A percentile compares a stretch with the other conserved stretches of the same genome.
phyloP scores from a whole-genome alignment of 2,888 invertebrate genomes.

The Latheticus oryzae region DNA sequence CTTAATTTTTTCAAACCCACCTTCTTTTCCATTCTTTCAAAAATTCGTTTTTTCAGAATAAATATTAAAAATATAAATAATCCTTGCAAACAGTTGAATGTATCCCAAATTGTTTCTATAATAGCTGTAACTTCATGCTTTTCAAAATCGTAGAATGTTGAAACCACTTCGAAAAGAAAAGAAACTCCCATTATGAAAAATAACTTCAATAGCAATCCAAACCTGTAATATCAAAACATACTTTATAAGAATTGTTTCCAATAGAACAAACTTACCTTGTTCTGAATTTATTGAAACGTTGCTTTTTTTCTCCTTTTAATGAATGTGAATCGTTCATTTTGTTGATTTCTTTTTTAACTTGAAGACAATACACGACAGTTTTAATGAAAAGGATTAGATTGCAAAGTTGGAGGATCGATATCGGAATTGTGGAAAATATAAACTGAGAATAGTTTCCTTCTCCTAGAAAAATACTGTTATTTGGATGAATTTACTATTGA shows the following conservation, averaged over 20 bases:
- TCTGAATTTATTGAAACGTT: slow-evolving; percentile 74
- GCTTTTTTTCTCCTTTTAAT: slow-evolving; percentile 67
- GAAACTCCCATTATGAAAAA: slow-evolving; percentile 85
- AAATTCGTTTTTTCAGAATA: slow-evolving; percentile 76
- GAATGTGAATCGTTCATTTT: slow-evolving; percentile 72
- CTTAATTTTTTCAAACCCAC: slow-evolving; percentile 58
- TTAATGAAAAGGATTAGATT: slow-evolving; percentile 77
- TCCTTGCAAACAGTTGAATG: slow-evolving; percentile 76
- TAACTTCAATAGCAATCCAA: slow-evolving; percentile 77
- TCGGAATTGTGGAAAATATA: slow-evolving; percentile 65
- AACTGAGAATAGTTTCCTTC: slow-evolving; percentile 53
- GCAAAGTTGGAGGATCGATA: slow-evolving; percentile 73
- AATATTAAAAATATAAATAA: slow-evolving; percentile 79
- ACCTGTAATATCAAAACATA: slow-evolving; percentile 68
- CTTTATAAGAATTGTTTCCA: too few species aligned
- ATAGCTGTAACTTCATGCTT: slow-evolving; percentile 66
- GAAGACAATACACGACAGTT: slow-evolving; percentile 77
- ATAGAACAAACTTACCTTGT: slow-evolving; percentile 70
- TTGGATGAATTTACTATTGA: slow-evolving; percentile 8
- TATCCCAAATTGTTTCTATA: slow-evolving; percentile 69
- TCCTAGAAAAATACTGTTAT: slow-evolving; percentile 42
- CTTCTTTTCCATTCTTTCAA: slow-evolving; percentile 70
- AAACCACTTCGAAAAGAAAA: slow-evolving; percentile 77
- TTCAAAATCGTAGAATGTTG: slow-evolving; percentile 69
- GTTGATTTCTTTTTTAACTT: slow-evolving; percentile 80